Evolutionary conservation across 1,140 invertebrate genomes (phyloP).

Genomic region (Hetaerina americana): DNA sequence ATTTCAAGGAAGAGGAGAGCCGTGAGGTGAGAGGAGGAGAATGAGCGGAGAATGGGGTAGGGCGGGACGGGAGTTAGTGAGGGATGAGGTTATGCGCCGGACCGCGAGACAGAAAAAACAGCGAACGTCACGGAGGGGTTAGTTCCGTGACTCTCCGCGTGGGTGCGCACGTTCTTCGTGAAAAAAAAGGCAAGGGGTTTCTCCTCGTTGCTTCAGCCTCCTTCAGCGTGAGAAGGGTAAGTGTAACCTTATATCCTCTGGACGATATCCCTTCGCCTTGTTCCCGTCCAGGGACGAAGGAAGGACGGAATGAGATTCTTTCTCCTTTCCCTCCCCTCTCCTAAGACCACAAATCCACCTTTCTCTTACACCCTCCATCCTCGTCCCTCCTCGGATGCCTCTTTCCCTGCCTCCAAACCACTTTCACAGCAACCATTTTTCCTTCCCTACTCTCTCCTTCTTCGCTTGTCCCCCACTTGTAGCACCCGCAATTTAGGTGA

Average conservation of each 20-base stretch:
- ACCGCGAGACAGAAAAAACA: neutral
- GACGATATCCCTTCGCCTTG: neutral
- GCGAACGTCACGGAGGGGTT: neutral
- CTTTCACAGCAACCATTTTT: neutral
- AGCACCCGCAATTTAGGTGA: too few species aligned
- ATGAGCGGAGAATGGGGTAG: too few species aligned
- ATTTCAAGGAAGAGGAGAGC: too few species aligned
- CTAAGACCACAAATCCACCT: neutral
- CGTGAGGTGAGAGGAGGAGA: too few species aligned
- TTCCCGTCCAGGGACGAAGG: neutral
- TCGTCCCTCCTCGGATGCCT: neutral
- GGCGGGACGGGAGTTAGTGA: neutral
- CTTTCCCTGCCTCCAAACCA: neutral
- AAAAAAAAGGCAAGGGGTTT: neutral
- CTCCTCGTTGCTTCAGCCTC: neutral
- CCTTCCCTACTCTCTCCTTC: neutral
- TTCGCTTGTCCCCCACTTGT: too few species aligned
- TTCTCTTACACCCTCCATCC: neutral
- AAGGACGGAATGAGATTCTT: too few species aligned
- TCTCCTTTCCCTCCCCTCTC: too few species aligned
- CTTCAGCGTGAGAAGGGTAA: neutral
- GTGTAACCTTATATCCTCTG: neutral
- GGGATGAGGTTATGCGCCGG: neutral
- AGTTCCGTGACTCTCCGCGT: neutral
- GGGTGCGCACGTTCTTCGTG: neutral